A percentile compares a stretch with the other conserved stretches of the same genome.
These are phyloP conservation scores for Semicossyphus pulcher DNA, from an alignment of 2,113 vertebrate genomes.

Conservation along the genomic window DNA sequence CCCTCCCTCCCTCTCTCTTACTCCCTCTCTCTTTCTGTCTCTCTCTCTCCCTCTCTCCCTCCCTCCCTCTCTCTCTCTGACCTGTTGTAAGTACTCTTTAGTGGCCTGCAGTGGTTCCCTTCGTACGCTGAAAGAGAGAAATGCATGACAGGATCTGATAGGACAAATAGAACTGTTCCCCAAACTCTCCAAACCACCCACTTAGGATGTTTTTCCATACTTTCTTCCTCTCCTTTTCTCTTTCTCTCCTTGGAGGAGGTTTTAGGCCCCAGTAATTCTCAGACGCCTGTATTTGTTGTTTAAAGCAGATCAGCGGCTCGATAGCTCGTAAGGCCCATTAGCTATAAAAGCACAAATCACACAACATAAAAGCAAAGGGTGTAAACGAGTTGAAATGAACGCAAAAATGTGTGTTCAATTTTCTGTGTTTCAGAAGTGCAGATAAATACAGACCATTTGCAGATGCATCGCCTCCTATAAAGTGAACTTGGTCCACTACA, in stretches of 20 bases:
- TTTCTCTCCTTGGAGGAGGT: background rate
- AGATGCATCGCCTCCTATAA: no score
- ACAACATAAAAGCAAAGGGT: background rate
- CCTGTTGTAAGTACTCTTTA: slow-evolving; percentile 50
- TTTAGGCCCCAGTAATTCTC: slow-evolving; percentile 32
- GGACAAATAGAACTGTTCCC: slow-evolving; percentile 76
- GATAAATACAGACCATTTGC: no score
- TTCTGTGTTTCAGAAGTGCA: no score
- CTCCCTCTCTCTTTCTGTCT: no score
- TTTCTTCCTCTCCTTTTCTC: background rate
- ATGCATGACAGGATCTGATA: slow-evolving; percentile 78
- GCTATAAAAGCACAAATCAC: slow-evolving; percentile 9
- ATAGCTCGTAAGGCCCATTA: slow-evolving; percentile 34
- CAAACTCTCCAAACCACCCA: slow-evolving; percentile 64
- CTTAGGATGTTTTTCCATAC: slow-evolving; percentile 44
- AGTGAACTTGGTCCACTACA: no score
- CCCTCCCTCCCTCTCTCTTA: slow-evolving; percentile 24
- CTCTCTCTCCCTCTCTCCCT: background rate
- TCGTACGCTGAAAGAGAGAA: slow-evolving; percentile 47
- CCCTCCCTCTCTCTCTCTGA: slow-evolving; percentile 22
- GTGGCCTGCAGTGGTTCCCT: slow-evolving; percentile 44
- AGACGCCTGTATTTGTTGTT: slow-evolving; percentile 11
- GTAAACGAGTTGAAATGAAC: background rate
- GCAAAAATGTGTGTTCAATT: background rate
- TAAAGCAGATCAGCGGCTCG: slow-evolving; percentile 21